Evolutionary conservation across 2,888 invertebrate genomes (phyloP).

Genomic region (Tenthredo amoena): DNA sequence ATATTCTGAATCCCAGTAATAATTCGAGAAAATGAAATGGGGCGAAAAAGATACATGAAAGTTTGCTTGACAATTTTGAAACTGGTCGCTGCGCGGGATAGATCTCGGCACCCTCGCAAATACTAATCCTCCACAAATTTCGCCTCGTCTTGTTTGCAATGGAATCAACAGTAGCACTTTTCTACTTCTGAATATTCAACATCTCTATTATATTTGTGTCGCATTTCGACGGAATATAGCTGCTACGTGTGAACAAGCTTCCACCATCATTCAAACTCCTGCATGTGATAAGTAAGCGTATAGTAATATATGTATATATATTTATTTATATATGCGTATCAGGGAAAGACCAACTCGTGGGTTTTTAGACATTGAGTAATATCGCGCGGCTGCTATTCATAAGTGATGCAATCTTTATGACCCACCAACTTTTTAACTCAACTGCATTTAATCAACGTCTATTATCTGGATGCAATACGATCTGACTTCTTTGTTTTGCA

Average conservation of each 20-base stretch:
- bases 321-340: not conserved
- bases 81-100: not conserved
- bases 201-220: not conserved
- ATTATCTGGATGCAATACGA: not conserved
- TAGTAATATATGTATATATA: not conserved
- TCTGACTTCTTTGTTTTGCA: not conserved
- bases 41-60: not conserved
- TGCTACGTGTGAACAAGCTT: not conserved
- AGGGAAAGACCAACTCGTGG: not conserved
- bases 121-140: not conserved
- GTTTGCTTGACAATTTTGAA: not conserved
- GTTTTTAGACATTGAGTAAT: not conserved
- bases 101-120: not conserved
- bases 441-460: not conserved
- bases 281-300: not conserved
- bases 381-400: not conserved
- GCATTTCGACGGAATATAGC: not conserved
- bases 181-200: conserved; percentile 15
- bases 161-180: not conserved
- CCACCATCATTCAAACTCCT: not conserved
- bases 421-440: not conserved
- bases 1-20: not conserved
- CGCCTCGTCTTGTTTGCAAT: not conserved
- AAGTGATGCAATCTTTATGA: not conserved
- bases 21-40: not conserved